These are phyloP conservation scores for Phaenicophaeus curvirostris DNA, from an alignment of 2,797 vertebrate genomes.

Conservation along the genomic window DNA sequence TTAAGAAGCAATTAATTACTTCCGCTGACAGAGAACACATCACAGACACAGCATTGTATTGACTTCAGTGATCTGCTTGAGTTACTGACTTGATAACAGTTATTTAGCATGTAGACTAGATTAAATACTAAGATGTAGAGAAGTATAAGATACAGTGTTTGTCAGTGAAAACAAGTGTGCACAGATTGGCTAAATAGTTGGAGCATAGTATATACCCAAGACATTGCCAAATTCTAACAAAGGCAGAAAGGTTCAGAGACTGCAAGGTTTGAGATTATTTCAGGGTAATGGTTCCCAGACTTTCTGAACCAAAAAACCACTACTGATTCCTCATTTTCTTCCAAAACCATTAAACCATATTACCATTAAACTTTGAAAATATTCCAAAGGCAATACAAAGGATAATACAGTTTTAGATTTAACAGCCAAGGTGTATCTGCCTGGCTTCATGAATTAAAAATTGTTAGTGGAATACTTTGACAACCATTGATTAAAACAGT, in stretches of 20 bases:
- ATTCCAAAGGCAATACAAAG: not conserved
- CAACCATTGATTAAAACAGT: not conserved
- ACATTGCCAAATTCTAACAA: not conserved
- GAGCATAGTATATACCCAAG: not conserved
- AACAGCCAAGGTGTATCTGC: not conserved
- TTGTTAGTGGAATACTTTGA: not conserved
- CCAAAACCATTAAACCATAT: not conserved
- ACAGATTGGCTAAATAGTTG: not conserved
- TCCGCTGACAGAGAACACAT: not conserved
- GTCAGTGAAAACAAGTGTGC: not conserved
- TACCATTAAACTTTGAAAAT: not conserved
- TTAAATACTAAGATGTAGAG: not conserved
- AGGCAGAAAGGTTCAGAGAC: not conserved
- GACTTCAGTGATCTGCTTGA: not conserved
- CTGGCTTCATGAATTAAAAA: not conserved
- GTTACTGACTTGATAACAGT: not conserved
- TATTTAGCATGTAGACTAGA: not conserved
- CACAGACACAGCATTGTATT: not conserved
- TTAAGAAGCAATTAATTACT: not conserved
- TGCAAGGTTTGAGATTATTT: not conserved
- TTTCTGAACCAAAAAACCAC: not conserved
- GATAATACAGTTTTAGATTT: not conserved
- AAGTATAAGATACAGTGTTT: not conserved
- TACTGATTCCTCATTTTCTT: not conserved
- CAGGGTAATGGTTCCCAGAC: not conserved